Evolutionary conservation across 2,888 invertebrate species (phyloP).

Genomic region (Ariolimax columbianus): DNA sequence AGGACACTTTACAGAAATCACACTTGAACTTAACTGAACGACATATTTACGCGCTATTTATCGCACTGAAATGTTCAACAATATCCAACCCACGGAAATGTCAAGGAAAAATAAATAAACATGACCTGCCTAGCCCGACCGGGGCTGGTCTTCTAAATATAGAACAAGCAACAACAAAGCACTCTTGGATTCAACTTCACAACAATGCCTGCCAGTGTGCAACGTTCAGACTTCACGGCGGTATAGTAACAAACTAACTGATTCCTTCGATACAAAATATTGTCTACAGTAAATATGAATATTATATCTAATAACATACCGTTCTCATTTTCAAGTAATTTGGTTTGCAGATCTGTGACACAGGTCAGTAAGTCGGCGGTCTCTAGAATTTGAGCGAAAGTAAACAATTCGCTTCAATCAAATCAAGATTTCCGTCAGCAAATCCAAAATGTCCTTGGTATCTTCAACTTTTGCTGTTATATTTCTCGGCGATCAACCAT

Average conservation of each 20-base stretch:
- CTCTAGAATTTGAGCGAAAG: neutral
- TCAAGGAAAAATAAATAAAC: neutral
- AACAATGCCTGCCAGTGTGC: neutral
- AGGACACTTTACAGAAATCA: no score
- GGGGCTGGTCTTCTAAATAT: conserved; percentile 6
- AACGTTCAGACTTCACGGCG: neutral
- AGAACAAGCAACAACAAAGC: neutral
- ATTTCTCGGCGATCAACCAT: conserved; percentile 51
- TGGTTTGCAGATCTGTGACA: conserved; percentile 39
- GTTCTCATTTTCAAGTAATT: conserved; percentile 45
- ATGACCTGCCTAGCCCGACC: neutral
- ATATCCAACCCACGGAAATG: neutral
- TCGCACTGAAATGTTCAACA: no score
- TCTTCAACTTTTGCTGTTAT: conserved; percentile 36
- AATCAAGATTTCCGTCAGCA: conserved; percentile 31
- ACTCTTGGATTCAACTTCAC: neutral
- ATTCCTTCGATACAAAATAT: neutral
- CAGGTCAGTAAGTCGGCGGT: neutral
- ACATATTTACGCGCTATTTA: no score
- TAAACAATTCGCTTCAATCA: neutral
- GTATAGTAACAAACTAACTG: neutral
- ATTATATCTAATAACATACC: conserved; percentile 17
- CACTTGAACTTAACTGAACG: no score
- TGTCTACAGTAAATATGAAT: neutral
- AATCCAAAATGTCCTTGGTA: conserved; percentile 36